Base-by-base conservation (phyloP, 1,140 invertebrate species). In the Leucophenga varia region DNA sequence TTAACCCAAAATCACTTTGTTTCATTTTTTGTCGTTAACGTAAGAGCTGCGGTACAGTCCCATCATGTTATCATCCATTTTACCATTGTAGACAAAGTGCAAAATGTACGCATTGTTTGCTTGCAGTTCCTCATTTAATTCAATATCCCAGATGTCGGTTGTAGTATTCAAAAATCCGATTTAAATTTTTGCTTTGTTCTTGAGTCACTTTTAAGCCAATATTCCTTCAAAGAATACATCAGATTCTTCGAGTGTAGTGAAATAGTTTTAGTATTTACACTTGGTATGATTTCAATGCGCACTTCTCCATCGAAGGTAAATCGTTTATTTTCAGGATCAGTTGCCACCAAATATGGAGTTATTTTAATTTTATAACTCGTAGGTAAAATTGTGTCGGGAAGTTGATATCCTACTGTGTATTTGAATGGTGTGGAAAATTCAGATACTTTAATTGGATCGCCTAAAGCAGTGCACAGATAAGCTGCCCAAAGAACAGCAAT, bases 171-270 rank as follows among this genome's bases (percentile, higher is more conserved):
- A 17, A 28, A 39, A n/a, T n/a, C n/a, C n/a, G n/a, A n/a, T n/a
- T n/a, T n/a, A n/a, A n/a, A n/a, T n/a, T n/a, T n/a, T n/a, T n/a
- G n/a, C n/a, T n/a, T n/a, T n/a, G 12, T n/a, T n/a, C n/a, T n/a
- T n/a, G n/a, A n/a, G n/a, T n/a, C n/a, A n/a, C n/a, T n/a, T n/a
- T 67, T 67, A 1, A 2, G 2, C 55, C 61, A 73, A 31, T 52
- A 72, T 37, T 72, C 48, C 10, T 12, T 18, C 1, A 36, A 1
- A 3, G 54, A 58, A 17, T 82, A 80, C 0, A 61, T 76, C 2
- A 90, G 57, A 47, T 81, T 78, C 53, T 82, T 79, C 0, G 80
- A 78, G 58, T 92, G 88, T 0, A 92, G 50, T 2, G 81, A 82
- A 7, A 93, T 71, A 40, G 52, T 38, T 3, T 50, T 71, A 12